These are phyloP conservation scores for Callaeas wilsoni DNA, from an alignment of 2,113 vertebrate species.

Conservation along the genomic window DNA sequence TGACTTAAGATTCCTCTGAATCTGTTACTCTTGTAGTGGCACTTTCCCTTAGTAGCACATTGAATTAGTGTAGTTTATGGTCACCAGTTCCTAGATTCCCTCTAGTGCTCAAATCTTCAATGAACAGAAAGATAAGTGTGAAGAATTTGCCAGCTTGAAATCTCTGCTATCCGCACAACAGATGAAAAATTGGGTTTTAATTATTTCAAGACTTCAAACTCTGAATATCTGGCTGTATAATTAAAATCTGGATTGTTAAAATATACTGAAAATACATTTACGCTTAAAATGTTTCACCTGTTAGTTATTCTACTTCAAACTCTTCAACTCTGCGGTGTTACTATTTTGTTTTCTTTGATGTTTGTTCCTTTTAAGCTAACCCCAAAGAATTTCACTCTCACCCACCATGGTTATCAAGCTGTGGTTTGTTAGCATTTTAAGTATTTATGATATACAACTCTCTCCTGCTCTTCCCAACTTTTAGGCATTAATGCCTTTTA, in stretches of 20 bases:
- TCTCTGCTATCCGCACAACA: background rate
- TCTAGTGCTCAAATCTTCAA: background rate
- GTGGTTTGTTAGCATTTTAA: background rate
- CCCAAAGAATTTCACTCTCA: conserved; percentile 15
- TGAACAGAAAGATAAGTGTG: background rate
- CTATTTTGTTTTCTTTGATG: background rate
- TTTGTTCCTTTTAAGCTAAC: background rate
- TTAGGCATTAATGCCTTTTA: background rate
- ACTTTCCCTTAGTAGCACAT: background rate
- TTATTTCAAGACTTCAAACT: background rate
- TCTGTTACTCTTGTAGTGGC: background rate
- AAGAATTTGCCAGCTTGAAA: background rate
- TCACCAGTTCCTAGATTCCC: background rate
- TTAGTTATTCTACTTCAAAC: background rate
- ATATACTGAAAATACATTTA: background rate
- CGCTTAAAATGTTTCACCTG: background rate
- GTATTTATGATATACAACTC: background rate
- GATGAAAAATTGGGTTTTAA: background rate
- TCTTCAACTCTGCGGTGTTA: background rate
- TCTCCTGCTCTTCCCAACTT: background rate
- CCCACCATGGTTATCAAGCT: background rate
- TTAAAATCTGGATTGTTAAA: background rate
- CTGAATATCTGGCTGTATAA: background rate
- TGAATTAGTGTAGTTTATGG: background rate
- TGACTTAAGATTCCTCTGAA: background rate